These are phyloP conservation scores for Myanophis thanlyinensis DNA, from an alignment of 2,113 vertebrate species.

Conservation along the genomic window DNA sequence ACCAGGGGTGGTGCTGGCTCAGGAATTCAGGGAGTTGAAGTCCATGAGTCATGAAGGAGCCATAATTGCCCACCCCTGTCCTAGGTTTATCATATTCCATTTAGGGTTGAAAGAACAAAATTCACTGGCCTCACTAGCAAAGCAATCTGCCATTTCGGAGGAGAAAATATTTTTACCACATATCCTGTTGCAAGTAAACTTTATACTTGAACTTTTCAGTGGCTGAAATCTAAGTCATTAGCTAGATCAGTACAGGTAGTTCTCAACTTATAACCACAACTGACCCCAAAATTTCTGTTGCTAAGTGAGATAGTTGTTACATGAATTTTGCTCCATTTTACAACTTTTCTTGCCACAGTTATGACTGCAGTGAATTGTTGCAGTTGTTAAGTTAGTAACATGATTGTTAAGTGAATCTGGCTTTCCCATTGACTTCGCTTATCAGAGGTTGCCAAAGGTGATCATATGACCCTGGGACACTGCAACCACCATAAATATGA, in stretches of 20 bases:
- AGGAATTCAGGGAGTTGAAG: too few relatives aligned
- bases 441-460: background rate
- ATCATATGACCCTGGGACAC: background rate
- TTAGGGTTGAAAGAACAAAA: background rate
- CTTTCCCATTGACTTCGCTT: background rate
- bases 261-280: background rate
- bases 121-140: background rate
- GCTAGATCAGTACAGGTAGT: background rate
- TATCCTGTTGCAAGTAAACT: background rate
- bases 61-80: too few relatives aligned
- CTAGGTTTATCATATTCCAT: background rate
- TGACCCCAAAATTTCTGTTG: background rate
- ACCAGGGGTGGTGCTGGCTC: too few relatives aligned
- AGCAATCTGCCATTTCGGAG: background rate
- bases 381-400: background rate
- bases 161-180: background rate
- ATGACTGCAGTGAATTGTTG: background rate
- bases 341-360: background rate
- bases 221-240: background rate
- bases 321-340: background rate
- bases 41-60: too few relatives aligned
- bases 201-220: background rate
- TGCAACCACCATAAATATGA: background rate
- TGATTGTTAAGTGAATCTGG: background rate
- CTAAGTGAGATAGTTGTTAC: background rate